Percentiles rank a stretch among this genome's conserved stretches.
Evolutionary conservation across 2,113 vertebrate species (phyloP).

Genomic region (Carettochelys insculpta): DNA sequence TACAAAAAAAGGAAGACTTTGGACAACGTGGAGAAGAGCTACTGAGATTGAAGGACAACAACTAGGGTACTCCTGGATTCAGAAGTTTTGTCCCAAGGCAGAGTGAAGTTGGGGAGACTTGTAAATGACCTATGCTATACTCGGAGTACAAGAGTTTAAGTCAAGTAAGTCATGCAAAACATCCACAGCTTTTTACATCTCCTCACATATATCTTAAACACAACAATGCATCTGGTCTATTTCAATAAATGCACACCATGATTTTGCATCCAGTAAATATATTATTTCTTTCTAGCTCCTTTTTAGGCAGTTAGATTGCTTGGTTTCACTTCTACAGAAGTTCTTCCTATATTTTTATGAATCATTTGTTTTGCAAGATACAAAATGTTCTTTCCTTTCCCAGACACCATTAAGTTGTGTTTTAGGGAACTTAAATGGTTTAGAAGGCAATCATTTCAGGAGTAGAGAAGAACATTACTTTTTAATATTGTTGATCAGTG

Average conservation of each 20-base stretch:
- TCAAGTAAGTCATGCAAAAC: too few species aligned
- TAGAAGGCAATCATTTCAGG: background rate
- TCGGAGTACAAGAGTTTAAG: too few species aligned
- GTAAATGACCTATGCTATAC: too few species aligned
- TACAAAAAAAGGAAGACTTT: too few species aligned
- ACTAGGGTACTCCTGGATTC: too few species aligned
- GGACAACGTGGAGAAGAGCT: too few species aligned
- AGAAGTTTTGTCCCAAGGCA: too few species aligned
- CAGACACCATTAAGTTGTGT: background rate
- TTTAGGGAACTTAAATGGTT: background rate
- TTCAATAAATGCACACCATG: background rate
- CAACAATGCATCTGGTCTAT: background rate
- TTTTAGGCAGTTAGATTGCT: background rate
- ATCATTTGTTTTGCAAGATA: background rate
- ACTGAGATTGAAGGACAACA: too few species aligned
- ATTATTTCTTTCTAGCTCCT: background rate
- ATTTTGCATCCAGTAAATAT: background rate
- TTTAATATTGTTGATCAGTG: background rate
- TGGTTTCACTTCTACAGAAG: background rate
- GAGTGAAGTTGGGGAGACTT: too few species aligned
- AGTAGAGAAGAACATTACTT: background rate
- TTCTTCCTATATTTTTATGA: background rate
- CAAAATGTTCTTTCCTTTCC: background rate
- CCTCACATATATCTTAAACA: background rate
- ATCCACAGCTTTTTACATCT: background rate